Percentiles rank a stretch among this genome's conserved stretches.
Evolutionary conservation across 2,888 invertebrate genomes (phyloP).

Genomic region (Anoncus sp.): DNA sequence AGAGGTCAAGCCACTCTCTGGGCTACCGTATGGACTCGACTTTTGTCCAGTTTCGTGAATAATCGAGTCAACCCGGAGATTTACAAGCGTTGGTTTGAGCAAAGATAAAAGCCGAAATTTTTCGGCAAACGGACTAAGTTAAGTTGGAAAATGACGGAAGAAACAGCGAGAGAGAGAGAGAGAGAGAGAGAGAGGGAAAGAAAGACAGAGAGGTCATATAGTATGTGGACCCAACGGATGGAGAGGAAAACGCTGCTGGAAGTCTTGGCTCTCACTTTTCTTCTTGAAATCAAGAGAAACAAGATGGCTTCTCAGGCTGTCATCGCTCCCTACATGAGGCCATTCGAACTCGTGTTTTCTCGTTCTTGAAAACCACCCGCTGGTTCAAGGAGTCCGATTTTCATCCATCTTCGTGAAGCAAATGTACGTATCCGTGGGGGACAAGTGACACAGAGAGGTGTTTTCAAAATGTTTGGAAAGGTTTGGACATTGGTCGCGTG

Average conservation of each 20-base stretch:
- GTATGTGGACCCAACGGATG: conserved; percentile 24
- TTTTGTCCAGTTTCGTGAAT: conserved; percentile 44
- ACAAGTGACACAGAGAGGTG: conserved; percentile 63
- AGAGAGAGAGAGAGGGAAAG: conserved; percentile 11
- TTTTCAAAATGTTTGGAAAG: conserved; percentile 77
- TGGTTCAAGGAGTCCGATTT: conserved; percentile 23
- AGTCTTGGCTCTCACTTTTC: conserved; percentile 47
- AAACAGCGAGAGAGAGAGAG: not conserved
- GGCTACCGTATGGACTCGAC: conserved; percentile 43
- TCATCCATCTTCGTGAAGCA: conserved; percentile 37
- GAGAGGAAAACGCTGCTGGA: conserved; percentile 50
- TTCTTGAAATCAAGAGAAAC: conserved; percentile 13
- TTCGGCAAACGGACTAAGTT: not conserved
- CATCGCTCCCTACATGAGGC: conserved; percentile 61
- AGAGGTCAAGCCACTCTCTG: conserved; percentile 30
- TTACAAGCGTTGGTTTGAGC: conserved; percentile 37
- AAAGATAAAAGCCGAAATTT: conserved; percentile 29
- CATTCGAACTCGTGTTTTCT: conserved; percentile 29
- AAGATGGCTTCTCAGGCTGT: conserved; percentile 43
- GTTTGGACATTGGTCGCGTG: conserved; percentile 76
- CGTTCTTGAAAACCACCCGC: conserved; percentile 44
- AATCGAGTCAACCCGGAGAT: conserved; percentile 46
- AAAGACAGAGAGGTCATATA: conserved; percentile 12
- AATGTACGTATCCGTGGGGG: not conserved
- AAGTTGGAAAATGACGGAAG: conserved; percentile 5